Evolutionary conservation across 2,888 invertebrate genomes (phyloP), one percentile per base, ranked within the genome.

Genomic region (Mythimna loreyi): DNA sequence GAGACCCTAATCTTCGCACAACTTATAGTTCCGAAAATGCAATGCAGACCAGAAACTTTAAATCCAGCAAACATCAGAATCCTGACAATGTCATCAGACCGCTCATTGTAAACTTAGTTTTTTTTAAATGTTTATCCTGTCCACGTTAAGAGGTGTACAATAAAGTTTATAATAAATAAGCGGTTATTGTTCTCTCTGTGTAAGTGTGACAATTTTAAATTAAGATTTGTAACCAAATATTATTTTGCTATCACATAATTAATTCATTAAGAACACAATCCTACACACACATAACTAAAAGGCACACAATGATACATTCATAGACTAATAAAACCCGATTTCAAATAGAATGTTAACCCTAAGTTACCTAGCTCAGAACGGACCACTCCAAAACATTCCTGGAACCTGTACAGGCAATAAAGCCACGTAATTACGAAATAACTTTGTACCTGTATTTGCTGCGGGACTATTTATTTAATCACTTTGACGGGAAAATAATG

Each of bases 401-500:
- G 86, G 82, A 86, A 87, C 89, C 90, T 88, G 91, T 92, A 90
- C 87, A 90, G 89, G 91, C 92, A 92, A 94, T 94, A 95, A 93
- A 93, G 92, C 91, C 85, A 78, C 90, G 91, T 94, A 94, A 95
- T 95, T 94, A 95, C 94, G 90, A 92, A 94, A 95, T 95, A 95
- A 92, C 95, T 94, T 89, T 81, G 89, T 89, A 90, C 91, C 89
- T 90, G 89, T 86, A 78, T 76, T 83, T 80, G 87, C 84, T 84
- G 85, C 87, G 90, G 91, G 91, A 93, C 93, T 94, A 94, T 95
- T 95, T 95, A 95, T 94, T 94, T 95, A 95, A 95, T 95, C 94
- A 94, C 94, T 94, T 94, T 95, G 95, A 94, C 93, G 92, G 91
- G 92, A 89, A 94, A 95, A 95, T 95, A 94, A 95, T 94, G 92